Conservation (phyloP, 1,140 invertebrate genomes). For the Lepidurus couesii region DNA sequence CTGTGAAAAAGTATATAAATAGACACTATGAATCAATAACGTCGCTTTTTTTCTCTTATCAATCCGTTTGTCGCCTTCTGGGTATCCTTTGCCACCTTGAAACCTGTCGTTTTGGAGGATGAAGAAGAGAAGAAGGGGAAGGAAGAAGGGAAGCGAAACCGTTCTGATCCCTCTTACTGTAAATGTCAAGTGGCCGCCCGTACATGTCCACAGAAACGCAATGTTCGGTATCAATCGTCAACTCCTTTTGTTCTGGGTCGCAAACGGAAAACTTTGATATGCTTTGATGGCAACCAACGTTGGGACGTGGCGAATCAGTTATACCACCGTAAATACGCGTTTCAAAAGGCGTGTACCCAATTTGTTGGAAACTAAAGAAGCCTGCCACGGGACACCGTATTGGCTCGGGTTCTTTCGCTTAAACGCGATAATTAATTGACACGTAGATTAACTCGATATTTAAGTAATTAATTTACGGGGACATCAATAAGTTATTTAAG, state of each 20-base stretch:
- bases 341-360: constrained; percentile 46
- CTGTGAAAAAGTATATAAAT: constrained; percentile 48
- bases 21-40: not conserved
- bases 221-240: constrained; percentile 53
- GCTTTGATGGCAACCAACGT: constrained; percentile 49
- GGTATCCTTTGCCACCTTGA: not conserved
- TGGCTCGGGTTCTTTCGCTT: constrained; percentile 51
- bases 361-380: constrained; percentile 50
- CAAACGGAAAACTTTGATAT: constrained; percentile 51
- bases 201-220: constrained; percentile 54
- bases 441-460: not conserved
- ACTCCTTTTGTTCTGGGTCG: constrained; percentile 50
- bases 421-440: constrained; percentile 13
- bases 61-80: not conserved
- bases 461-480: not conserved
- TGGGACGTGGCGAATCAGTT: constrained; percentile 51
- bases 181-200: constrained; percentile 52
- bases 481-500: not conserved
- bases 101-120: not conserved
- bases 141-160: not conserved
- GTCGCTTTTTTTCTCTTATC: not conserved
- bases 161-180: constrained; percentile 40
- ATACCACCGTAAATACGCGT: constrained; percentile 54
- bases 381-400: constrained; percentile 54
- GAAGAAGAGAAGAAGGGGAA: constrained; percentile 8